Evolutionary conservation across 2,888 invertebrate species (phyloP).

Genomic region (Chesias legatella): DNA sequence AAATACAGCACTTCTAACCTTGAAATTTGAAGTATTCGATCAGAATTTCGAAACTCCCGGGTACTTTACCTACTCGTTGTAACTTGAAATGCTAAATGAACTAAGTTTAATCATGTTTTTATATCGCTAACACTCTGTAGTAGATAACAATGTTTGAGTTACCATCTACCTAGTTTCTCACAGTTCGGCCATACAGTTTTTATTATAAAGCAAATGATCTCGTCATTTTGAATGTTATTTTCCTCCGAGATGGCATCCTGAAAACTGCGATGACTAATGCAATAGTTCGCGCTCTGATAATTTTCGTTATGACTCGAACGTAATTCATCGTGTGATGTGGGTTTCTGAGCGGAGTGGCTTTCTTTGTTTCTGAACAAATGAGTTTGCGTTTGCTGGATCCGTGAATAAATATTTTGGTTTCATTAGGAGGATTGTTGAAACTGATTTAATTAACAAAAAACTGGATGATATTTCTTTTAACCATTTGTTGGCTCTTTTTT

Average conservation of each 20-base stretch:
- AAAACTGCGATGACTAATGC: conserved; percentile 29
- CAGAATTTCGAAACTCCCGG: not conserved
- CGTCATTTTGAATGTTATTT: conserved; percentile 3
- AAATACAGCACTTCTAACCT: no score
- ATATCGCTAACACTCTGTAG: no score
- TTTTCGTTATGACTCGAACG: conserved; percentile 23
- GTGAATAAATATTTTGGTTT: not conserved
- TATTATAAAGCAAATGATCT: not conserved
- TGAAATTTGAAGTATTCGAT: no score
- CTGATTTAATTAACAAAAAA: no score
- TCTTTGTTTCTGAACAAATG: conserved; percentile 2
- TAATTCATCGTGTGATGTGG: conserved; percentile 16
- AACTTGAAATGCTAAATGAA: not conserved
- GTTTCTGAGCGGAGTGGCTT: conserved; percentile 5
- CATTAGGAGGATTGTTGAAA: not conserved
- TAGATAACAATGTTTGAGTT: no score
- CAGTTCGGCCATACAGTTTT: no score
- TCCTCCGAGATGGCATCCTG: conserved; percentile 25
- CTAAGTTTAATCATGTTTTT: not conserved
- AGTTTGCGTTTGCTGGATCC: not conserved
- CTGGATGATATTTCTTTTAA: no score
- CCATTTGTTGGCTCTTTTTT: no score
- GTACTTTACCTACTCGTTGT: no score
- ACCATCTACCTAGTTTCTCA: no score
- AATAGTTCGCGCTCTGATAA: conserved; percentile 30